These are phyloP conservation scores for Mycogona germanica DNA, from an alignment of 2,888 invertebrate genomes.

Conservation along the genomic window DNA sequence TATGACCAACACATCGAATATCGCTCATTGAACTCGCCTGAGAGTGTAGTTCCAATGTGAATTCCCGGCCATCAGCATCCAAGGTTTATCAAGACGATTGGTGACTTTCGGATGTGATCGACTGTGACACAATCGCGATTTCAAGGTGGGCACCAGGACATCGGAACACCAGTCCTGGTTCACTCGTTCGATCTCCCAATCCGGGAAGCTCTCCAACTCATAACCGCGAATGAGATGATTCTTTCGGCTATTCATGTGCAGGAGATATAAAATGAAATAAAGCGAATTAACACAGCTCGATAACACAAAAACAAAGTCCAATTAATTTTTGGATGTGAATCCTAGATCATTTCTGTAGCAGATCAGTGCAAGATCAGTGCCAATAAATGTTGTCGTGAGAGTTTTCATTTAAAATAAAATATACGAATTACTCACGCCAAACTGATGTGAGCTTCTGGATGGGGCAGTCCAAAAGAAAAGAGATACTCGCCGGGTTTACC, in stretches of 20 bases:
- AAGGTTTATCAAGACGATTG: neutral
- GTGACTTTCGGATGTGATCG: constrained; percentile 4
- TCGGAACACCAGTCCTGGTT: neutral
- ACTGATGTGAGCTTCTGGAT: neutral
- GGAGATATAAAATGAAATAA: too few relatives aligned
- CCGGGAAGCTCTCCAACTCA: neutral
- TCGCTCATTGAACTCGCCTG: too few relatives aligned
- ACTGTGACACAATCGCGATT: constrained; percentile 2
- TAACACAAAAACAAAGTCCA: too few relatives aligned
- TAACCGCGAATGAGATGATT: neutral
- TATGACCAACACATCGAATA: too few relatives aligned
- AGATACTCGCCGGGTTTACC: neutral
- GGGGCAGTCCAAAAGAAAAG: neutral
- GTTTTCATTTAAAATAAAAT: too few relatives aligned
- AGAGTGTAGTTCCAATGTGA: constrained; percentile 6
- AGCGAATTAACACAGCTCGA: too few relatives aligned
- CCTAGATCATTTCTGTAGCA: too few relatives aligned
- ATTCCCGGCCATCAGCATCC: constrained; percentile 6
- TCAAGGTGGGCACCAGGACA: neutral
- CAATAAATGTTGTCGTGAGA: too few relatives aligned
- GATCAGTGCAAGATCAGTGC: too few relatives aligned
- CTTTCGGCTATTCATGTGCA: neutral
- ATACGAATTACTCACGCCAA: constrained; percentile 5
- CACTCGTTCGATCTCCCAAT: constrained; percentile 5
- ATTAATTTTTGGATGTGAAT: too few relatives aligned